Evolutionary conservation across 2,797 vertebrate species (phyloP), one percentile per base, ranked within the genome.

Genomic region (Sebastolobus altivelis): DNA sequence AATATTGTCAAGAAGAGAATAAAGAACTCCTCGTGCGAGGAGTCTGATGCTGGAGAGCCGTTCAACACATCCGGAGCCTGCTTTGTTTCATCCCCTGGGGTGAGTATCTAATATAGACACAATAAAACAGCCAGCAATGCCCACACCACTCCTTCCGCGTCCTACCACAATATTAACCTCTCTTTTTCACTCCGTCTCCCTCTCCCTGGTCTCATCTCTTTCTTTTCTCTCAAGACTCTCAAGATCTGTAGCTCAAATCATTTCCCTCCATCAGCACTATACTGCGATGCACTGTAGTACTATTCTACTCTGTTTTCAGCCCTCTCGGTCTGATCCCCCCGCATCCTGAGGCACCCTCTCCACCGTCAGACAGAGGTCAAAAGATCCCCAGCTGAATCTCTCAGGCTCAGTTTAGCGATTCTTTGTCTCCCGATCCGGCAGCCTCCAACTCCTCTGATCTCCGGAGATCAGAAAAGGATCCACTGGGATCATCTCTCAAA

Each of bases 401-500:
- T 12, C 72, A 27, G 63, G 80, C 65, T 89, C 38, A 29, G 49
- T 65, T 87, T 74, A 79, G 63, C n/a, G 11, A 70, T 88, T 87
- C 81, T 91, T 91, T 89, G 81, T 90, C 87, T 90, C 72, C 37
- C 46, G 40, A 66, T 80, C 69, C 35, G 13, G 58, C 74, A 73
- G 74, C 76, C 76, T 81, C 46, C 63, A 77, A 81, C 72, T 83
- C 76, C 85, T 88, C 83, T 87, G 82, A 91, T 93, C 93, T 90
- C 76, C 18, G 8, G 81, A 89, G 91, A 91, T 88, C 87, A 84
- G 88, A 81, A 70, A 66, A 79, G 46, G 81, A 93, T 92, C 91
- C 88, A 78, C 85, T 86, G 89, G 88, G 91, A 93, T 94, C 83
- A 68, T 85, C 87, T 91, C 93, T 87, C 80, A 77, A 77, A 63